These are phyloP conservation scores for Loxodonta africana DNA, from an alignment of 2,113 vertebrate genomes.

Conservation along the genomic window DNA sequence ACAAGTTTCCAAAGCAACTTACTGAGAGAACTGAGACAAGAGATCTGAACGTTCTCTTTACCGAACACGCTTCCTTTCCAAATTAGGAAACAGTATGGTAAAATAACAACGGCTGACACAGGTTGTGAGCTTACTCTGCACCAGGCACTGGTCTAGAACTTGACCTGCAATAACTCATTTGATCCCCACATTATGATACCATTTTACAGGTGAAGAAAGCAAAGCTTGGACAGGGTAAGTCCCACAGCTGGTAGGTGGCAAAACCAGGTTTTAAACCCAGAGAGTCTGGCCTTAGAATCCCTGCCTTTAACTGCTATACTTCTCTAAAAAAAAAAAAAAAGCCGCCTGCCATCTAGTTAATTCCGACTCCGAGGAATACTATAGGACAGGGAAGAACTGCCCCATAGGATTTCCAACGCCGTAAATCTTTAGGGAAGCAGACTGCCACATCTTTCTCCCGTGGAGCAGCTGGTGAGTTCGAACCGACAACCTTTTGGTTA, in stretches of 20 bases:
- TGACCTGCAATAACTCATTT: slow-evolving; percentile 20
- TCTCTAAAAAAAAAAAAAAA: not conserved
- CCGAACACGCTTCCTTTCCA: slow-evolving; percentile 44
- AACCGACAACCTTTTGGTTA: not conserved
- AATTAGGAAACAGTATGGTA: slow-evolving; percentile 3
- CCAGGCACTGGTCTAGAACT: not conserved
- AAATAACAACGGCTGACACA: not conserved
- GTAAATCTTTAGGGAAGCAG: not conserved
- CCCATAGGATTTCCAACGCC: not conserved
- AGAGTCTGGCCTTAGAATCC: not conserved
- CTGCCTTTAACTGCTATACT: not conserved
- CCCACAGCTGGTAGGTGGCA: not conserved
- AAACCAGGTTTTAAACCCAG: slow-evolving; percentile 8
- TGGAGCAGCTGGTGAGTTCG: not conserved
- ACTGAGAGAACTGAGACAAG: slow-evolving; percentile 44
- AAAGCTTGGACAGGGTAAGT: not conserved
- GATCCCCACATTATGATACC: not conserved
- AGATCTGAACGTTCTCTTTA: slow-evolving; percentile 47
- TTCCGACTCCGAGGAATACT: not conserved
- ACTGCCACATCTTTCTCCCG: not conserved
- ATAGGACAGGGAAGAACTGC: not conserved
- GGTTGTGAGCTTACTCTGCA: not conserved
- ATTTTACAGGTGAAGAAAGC: slow-evolving; percentile 28
- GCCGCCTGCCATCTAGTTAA: not conserved
- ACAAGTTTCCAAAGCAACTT: slow-evolving; percentile 80